Evolutionary conservation across 1,140 invertebrate genomes (phyloP).

Genomic region (Papilio machaon): DNA sequence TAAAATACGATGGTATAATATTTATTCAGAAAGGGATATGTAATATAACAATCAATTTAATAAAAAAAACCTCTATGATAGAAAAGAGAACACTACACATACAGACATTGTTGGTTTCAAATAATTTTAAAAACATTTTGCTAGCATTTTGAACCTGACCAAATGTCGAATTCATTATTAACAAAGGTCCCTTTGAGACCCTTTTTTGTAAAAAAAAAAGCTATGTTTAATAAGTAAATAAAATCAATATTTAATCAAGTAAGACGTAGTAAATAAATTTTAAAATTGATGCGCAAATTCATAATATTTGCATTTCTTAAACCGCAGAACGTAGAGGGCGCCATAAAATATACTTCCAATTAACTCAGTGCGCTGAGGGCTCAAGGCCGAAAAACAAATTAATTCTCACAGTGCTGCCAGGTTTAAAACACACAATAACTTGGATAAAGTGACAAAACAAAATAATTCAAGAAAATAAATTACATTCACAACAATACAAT

Average conservation of each 20-base stretch:
- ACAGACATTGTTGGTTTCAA: no score
- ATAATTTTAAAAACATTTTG: no score
- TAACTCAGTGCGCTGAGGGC: constrained; percentile 27
- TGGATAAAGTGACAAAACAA: not conserved
- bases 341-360: constrained; percentile 37
- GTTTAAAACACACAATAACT: not conserved
- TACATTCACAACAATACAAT: not conserved
- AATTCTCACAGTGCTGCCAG: constrained; percentile 27
- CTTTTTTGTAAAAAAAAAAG: no score
- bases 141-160: no score
- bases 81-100: no score
- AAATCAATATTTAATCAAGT: not conserved
- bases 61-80: not conserved
- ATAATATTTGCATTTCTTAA: constrained; percentile 24
- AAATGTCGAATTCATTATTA: no score
- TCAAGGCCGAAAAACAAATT: constrained; percentile 38
- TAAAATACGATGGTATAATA: not conserved
- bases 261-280: not conserved
- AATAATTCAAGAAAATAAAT: not conserved
- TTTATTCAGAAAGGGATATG: not conserved
- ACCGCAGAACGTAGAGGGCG: constrained; percentile 11
- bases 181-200: no score
- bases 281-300: constrained; percentile 17
- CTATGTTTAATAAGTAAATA: no score
- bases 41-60: not conserved